Conservation (phyloP, 2,113 vertebrate species). For the Elgaria multicarinata region DNA sequence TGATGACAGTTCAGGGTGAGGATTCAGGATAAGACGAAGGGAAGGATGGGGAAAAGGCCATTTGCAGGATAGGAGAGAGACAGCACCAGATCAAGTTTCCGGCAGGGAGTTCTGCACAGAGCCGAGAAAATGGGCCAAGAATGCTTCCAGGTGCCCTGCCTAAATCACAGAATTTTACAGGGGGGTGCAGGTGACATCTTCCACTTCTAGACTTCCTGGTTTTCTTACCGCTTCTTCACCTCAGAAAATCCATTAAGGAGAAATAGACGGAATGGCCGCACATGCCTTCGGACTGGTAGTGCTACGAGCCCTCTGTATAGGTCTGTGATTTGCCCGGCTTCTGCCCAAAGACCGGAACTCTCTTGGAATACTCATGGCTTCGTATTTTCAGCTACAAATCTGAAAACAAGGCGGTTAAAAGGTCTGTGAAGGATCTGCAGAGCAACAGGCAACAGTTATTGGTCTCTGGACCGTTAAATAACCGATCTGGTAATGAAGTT, state of each 20-base stretch:
- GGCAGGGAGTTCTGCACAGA: background rate
- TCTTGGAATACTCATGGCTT: no score
- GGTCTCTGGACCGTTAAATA: background rate
- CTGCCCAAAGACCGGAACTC: background rate
- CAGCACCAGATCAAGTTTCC: no score
- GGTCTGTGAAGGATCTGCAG: background rate
- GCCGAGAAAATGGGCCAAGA: background rate
- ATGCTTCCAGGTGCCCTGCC: no score
- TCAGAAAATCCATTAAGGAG: no score
- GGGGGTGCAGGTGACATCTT: no score
- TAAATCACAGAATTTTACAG: no score
- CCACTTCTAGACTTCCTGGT: no score
- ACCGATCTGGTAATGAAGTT: background rate
- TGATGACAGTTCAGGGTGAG: background rate
- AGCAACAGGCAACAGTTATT: background rate
- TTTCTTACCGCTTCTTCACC: no score
- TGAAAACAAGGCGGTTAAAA: background rate
- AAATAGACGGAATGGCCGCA: no score
- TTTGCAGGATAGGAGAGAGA: background rate
- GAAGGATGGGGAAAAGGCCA: background rate
- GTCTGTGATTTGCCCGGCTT: background rate
- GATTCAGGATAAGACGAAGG: background rate
- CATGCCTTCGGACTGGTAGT: no score
- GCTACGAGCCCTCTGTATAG: no score
- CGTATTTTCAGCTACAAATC: background rate